A percentile compares a stretch with the other conserved stretches of the same genome.
Evolutionary conservation across 2,888 invertebrate genomes (phyloP).

Genomic region (Eupithecia dodoneata): DNA sequence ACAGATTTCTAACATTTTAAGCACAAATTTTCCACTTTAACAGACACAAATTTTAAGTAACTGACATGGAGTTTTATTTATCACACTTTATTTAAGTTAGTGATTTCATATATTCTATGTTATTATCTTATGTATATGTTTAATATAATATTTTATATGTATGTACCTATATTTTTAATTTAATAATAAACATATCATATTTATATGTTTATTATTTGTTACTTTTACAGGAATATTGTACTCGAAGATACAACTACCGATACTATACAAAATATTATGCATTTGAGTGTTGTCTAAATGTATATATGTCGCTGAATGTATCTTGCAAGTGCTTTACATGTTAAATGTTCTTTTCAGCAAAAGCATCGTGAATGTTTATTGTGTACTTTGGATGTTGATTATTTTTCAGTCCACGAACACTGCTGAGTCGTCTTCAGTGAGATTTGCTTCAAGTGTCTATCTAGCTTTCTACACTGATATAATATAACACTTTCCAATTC

Average conservation of each 20-base stretch:
- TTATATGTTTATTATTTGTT: neutral
- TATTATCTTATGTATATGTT: too few relatives aligned
- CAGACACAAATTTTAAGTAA: neutral
- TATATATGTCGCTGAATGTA: conserved; percentile 73
- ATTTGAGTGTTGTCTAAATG: conserved; percentile 39
- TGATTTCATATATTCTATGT: too few relatives aligned
- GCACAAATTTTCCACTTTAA: neutral
- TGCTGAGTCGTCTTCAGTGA: conserved; percentile 43
- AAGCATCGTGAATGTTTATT: conserved; percentile 10
- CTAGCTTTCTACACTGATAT: conserved; percentile 65
- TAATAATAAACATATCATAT: neutral
- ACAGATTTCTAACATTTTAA: neutral
- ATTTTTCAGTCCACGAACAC: neutral
- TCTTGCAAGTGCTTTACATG: conserved; percentile 78
- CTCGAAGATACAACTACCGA: neutral
- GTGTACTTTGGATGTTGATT: neutral
- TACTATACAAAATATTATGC: conserved; percentile 54
- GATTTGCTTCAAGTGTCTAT: conserved; percentile 65
- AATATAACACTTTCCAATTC: conserved; percentile 61
- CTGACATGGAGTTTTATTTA: neutral
- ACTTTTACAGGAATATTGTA: conserved; percentile 31
- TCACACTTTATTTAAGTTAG: neutral
- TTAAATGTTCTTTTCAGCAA: conserved; percentile 63
- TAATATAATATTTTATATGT: too few relatives aligned
- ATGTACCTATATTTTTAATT: neutral